phyloP scores from a whole-genome alignment of 2,888 invertebrate genomes.

The Carabus problematicus region DNA sequence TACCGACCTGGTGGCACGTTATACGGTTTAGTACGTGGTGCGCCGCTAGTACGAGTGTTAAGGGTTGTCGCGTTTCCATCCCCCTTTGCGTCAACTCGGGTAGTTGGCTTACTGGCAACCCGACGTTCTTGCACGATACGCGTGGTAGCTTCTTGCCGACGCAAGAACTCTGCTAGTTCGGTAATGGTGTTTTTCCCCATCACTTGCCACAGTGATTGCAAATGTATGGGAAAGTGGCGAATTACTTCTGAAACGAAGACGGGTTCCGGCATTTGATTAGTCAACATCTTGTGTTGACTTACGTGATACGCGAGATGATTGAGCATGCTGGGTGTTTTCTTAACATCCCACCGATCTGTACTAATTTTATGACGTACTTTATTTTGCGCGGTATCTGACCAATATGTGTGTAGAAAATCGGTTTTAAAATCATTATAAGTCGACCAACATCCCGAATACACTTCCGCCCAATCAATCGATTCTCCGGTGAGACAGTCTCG shows the following conservation, averaged over 20 bases:
- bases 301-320: background rate
- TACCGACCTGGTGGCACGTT: background rate
- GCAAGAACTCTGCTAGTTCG: constrained; percentile 17
- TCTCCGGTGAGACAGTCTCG: background rate
- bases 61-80: background rate
- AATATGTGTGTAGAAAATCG: constrained; percentile 2
- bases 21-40: background rate
- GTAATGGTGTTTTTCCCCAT: background rate
- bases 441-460: background rate
- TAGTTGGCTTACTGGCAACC: background rate
- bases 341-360: background rate
- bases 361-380: background rate
- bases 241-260: constrained; percentile 21
- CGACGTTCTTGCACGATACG: background rate
- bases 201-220: constrained; percentile 24
- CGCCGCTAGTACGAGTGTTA: background rate
- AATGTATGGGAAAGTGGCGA: constrained; percentile 19
- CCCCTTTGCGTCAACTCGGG: too few species aligned
- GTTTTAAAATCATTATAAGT: background rate
- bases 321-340: background rate
- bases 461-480: background rate
- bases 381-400: background rate
- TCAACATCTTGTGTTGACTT: constrained; percentile 1
- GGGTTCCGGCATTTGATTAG: constrained; percentile 12
- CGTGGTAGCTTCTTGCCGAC: constrained; percentile 14